phyloP scores from a whole-genome alignment of 2,113 vertebrate species.

The Zapornia atra region DNA sequence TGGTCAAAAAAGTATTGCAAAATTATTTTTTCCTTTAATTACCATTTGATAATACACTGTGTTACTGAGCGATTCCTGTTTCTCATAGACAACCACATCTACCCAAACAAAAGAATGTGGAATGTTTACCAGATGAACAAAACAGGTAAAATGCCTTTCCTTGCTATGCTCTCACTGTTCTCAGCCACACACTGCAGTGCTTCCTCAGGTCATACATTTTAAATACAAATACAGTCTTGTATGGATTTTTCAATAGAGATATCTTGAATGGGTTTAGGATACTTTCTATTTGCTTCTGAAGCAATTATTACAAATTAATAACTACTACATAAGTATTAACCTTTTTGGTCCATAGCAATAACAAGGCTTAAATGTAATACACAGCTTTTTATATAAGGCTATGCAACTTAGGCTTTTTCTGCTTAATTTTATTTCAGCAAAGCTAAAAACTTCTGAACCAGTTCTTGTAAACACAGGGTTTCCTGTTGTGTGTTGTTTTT shows the following conservation, averaged over 20 bases:
- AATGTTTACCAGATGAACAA: constrained; percentile 82
- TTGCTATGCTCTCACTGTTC: neutral
- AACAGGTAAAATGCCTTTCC: constrained; percentile 73
- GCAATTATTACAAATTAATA: neutral
- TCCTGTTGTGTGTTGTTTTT: neutral
- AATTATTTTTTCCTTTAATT: neutral
- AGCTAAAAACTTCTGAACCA: neutral
- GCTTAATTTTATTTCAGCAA: neutral
- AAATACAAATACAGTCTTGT: neutral
- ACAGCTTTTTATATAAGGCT: neutral
- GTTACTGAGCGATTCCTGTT: neutral
- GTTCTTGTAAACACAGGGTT: neutral
- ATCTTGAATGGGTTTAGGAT: neutral
- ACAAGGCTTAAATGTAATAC: neutral
- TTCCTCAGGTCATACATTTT: neutral
- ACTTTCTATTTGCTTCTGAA: neutral
- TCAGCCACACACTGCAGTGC: neutral
- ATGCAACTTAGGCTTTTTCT: neutral
- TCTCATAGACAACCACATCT: constrained; percentile 81
- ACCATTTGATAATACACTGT: neutral
- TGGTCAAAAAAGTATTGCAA: neutral
- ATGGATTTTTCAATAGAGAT: neutral
- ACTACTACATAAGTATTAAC: neutral
- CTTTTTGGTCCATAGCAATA: neutral
- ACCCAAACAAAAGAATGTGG: constrained; percentile 84